Percentiles rank a stretch among this genome's conserved stretches.
These are phyloP conservation scores for Lepilemur septentrionalis DNA, from an alignment of 2,797 vertebrate species.

Conservation along the genomic window DNA sequence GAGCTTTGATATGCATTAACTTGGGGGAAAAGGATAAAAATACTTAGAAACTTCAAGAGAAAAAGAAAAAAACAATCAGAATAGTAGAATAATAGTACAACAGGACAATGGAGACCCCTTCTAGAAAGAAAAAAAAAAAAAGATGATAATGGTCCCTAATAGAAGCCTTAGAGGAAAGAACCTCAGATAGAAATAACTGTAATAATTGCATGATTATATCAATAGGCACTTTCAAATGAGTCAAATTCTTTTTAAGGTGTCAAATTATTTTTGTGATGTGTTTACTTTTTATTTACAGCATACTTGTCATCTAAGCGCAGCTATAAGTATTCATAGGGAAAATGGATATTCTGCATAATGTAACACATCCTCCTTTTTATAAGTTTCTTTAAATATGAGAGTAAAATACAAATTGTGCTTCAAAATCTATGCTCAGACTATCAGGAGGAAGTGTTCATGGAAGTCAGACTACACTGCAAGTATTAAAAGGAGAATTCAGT, in stretches of 20 bases:
- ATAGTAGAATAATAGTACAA: not conserved
- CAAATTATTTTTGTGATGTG: conserved; percentile 75
- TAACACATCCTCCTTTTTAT: not conserved
- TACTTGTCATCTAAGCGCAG: conserved; percentile 7
- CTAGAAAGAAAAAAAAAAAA: not conserved
- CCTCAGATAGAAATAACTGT: conserved; percentile 64
- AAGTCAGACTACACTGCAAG: not conserved
- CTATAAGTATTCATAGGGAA: not conserved
- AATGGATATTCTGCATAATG: not conserved
- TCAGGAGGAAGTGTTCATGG: not conserved
- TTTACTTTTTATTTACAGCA: conserved; percentile 36
- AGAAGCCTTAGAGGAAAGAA: conserved; percentile 77
- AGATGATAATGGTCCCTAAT: conserved; percentile 68
- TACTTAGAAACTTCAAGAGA: conserved; percentile 72
- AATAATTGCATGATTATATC: conserved; percentile 79
- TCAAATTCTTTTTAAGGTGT: conserved; percentile 64
- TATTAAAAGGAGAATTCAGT: not conserved
- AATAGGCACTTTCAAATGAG: conserved; percentile 76
- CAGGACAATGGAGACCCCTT: not conserved
- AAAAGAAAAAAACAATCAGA: conserved; percentile 66
- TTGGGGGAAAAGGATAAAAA: conserved; percentile 77
- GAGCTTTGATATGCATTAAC: conserved; percentile 79
- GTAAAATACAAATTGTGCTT: not conserved
- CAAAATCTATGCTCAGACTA: not conserved
- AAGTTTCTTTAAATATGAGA: not conserved